Base-by-base conservation (phyloP, 2,113 vertebrate species). In the Salvelinus namaycush region DNA sequence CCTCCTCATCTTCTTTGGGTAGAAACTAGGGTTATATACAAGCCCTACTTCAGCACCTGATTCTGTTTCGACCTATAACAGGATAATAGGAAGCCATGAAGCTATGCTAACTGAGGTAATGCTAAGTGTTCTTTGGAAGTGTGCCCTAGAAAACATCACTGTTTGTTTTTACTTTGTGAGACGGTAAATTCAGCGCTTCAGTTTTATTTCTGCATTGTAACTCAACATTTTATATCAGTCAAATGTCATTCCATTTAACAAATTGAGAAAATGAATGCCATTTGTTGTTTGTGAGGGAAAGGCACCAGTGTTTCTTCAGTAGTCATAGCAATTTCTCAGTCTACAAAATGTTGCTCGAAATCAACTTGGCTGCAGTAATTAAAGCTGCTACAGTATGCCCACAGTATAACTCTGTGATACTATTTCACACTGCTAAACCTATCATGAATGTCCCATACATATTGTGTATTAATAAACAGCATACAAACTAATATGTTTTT, bases 1-100 rank as follows among this genome's bases (percentile, higher is more conserved):
- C 51, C 86, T 76, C 72, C 60, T 70, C 73, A 87, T 84, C 79
- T 79, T 86, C 71, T 77, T 84, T 67, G 51, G 51, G 51, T 54
- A 54, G 39, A 54, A 14, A 18, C 5, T 14, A 16, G 12, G 51
- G 51, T 54, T 18, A 54, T 54, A 18, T 18, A 18, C 16, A 18
- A 18, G 16, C 3, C 14, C 3, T 18, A 54, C 3, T 54, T 54
- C 12, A 54, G 12, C 12, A 64, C 68, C 62, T 29, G 60, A 69
- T 69, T 69, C 24, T 62, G 77, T 39, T 54, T 74, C 14, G 29
- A 49, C 14, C 31, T 71, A 60, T 75, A 68, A 67, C 51, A 20
- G 26, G 59, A 44, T 60, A 60, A 68, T 22, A 49, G 24, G 51
- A 73, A 26, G 39, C 18, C 57, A 31, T 78, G 57, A 12, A 70